Conservation (phyloP, 2,797 vertebrate genomes). For the Hoplostethus atlanticus region DNA sequence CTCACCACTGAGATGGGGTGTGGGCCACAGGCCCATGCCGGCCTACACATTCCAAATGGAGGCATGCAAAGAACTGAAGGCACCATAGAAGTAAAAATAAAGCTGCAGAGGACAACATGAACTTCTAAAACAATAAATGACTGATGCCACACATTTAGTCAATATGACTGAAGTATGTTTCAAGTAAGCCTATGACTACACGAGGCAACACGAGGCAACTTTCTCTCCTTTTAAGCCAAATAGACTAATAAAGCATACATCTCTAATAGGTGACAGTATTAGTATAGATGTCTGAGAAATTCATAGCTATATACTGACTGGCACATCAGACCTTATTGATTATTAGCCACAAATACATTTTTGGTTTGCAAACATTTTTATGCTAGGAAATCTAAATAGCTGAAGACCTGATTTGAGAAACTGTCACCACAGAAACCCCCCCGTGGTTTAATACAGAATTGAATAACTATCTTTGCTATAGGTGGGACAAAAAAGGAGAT, state of each 20-base stretch:
- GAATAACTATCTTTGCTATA: conserved; percentile 67
- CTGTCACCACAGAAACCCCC: conserved; percentile 57
- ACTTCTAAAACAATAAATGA: conserved; percentile 72
- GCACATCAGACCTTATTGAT: conserved; percentile 58
- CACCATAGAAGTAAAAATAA: conserved; percentile 71
- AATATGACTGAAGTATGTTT: conserved; percentile 65
- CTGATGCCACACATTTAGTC: conserved; percentile 65
- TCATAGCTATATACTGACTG: conserved; percentile 60
- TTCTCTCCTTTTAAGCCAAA: conserved; percentile 56
- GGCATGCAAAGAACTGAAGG: conserved; percentile 79
- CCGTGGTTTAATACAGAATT: conserved; percentile 13
- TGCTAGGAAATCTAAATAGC: conserved; percentile 43
- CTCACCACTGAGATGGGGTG: conserved; percentile 82
- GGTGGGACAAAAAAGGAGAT: conserved; percentile 54
- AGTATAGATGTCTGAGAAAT: conserved; percentile 36
- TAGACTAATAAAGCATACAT: conserved; percentile 51
- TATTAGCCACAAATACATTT: conserved; percentile 16
- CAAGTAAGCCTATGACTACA: conserved; percentile 63
- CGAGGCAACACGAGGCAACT: conserved; percentile 62
- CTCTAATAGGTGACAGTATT: conserved; percentile 42
- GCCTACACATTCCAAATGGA: conserved; percentile 83
- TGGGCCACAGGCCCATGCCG: conserved; percentile 79
- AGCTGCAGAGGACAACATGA: conserved; percentile 72
- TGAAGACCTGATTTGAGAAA: conserved; percentile 50
- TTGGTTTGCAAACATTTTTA: conserved; percentile 38